Percentiles rank a stretch among this genome's conserved stretches.
Conservation (phyloP, 2,888 invertebrate genomes). For the Cosmia trapezina region DNA sequence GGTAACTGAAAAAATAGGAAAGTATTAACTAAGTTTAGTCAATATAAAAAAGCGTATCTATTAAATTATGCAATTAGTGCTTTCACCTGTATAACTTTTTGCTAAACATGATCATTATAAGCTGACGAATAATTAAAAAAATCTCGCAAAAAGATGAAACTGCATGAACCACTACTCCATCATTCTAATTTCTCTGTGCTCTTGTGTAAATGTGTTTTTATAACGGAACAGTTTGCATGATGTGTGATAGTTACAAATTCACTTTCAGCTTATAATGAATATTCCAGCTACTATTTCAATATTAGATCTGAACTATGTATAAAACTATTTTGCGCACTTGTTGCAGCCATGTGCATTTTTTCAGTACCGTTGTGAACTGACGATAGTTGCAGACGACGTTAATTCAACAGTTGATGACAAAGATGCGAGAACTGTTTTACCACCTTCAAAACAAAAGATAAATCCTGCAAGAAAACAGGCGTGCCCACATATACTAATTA, state of each 20-base stretch:
- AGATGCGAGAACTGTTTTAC: slow-evolving; percentile 1
- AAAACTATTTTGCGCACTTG: background rate
- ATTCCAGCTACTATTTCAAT: background rate
- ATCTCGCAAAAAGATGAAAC: background rate
- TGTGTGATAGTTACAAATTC: background rate
- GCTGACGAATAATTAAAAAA: background rate
- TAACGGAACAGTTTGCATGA: background rate
- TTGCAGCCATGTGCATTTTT: background rate
- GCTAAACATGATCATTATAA: background rate
- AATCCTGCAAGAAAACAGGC: slow-evolving; percentile 21
- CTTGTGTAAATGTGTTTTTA: slow-evolving; percentile 17
- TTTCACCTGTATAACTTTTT: slow-evolving; percentile 43
- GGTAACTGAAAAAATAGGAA: background rate
- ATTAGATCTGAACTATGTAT: background rate
- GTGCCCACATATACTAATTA: slow-evolving; percentile 36
- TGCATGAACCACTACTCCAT: background rate
- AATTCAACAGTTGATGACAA: slow-evolving; percentile 18
- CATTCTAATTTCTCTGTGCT: background rate
- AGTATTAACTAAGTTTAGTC: slow-evolving; percentile 5
- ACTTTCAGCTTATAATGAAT: slow-evolving; percentile 3
- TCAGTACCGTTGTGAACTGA: background rate
- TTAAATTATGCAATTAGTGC: slow-evolving; percentile 34
- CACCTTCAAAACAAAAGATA: slow-evolving; percentile 12
- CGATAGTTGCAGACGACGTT: background rate
- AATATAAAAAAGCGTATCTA: slow-evolving; percentile 31